Conservation (phyloP, 2,888 invertebrate genomes). For the Myathropa florea region DNA sequence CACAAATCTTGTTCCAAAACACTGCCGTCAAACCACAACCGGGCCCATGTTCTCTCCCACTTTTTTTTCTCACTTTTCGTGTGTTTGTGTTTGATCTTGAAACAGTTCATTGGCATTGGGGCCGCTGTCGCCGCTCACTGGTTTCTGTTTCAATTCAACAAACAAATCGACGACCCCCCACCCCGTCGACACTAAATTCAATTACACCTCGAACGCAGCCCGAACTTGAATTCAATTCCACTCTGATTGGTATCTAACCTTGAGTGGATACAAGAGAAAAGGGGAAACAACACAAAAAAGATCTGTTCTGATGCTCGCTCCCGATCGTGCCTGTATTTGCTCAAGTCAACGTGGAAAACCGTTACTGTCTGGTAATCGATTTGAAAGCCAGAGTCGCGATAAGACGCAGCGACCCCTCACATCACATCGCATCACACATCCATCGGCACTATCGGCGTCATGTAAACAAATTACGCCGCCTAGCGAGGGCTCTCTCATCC, state of each 20-base stretch:
- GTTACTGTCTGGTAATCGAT: neutral
- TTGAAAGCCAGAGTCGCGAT: neutral
- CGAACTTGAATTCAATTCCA: conserved; percentile 14
- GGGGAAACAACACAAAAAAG: neutral
- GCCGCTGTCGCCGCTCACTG: conserved; percentile 1
- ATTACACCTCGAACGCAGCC: neutral
- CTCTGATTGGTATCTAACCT: conserved; percentile 32
- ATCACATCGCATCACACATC: neutral
- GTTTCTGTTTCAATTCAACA: conserved; percentile 10
- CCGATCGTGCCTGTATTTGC: neutral
- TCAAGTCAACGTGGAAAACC: neutral
- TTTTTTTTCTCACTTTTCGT: too few species aligned
- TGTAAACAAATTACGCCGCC: conserved; percentile 39
- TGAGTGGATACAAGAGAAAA: neutral
- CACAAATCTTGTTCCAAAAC: neutral
- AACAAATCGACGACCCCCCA: conserved; percentile 4
- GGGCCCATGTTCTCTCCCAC: neutral
- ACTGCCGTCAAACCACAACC: too few species aligned
- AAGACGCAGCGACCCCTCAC: neutral
- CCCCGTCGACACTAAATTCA: conserved; percentile 3
- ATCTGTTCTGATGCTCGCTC: neutral
- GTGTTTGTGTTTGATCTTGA: conserved; percentile 20
- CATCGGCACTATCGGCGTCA: neutral
- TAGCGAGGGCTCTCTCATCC: neutral
- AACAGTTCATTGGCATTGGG: conserved; percentile 40